Conservation (phyloP, 2,797 vertebrate species). For the Rhabdophis nuchalis region DNA sequence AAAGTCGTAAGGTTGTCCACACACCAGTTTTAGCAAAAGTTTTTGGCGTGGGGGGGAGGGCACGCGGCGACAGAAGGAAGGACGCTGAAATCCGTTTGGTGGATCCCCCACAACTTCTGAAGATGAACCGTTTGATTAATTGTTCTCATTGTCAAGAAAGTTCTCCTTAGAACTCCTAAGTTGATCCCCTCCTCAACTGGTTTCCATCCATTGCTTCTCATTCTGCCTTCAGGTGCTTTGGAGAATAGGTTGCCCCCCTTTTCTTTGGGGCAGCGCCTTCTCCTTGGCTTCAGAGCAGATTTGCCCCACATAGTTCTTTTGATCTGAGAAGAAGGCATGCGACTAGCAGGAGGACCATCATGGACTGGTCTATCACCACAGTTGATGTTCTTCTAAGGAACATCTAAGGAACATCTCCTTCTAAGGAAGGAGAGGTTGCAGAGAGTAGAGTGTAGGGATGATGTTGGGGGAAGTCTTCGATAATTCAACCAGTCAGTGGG, state of each 20-base stretch:
- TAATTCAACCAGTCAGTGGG: neutral
- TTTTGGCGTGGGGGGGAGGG: no score
- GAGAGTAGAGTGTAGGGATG: no score
- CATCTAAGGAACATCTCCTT: neutral
- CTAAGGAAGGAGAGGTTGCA: neutral
- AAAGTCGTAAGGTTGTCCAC: neutral
- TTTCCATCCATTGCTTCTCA: neutral
- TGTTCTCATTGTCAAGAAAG: neutral
- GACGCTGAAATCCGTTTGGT: neutral
- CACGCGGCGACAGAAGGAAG: no score
- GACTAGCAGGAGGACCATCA: neutral
- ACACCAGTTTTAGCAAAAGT: neutral
- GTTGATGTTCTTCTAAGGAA: neutral
- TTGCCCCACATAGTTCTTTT: neutral
- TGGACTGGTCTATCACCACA: neutral
- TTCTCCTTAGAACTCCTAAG: neutral
- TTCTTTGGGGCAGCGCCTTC: neutral
- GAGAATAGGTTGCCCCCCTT: neutral
- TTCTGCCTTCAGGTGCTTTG: neutral
- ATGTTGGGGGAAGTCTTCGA: neutral
- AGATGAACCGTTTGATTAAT: neutral
- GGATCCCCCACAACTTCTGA: neutral
- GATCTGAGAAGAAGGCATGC: neutral
- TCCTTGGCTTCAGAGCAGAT: neutral
- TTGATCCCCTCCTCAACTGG: neutral